Evolutionary conservation across 2,113 vertebrate genomes (phyloP).

Genomic region (Mystacornis crossleyi): DNA sequence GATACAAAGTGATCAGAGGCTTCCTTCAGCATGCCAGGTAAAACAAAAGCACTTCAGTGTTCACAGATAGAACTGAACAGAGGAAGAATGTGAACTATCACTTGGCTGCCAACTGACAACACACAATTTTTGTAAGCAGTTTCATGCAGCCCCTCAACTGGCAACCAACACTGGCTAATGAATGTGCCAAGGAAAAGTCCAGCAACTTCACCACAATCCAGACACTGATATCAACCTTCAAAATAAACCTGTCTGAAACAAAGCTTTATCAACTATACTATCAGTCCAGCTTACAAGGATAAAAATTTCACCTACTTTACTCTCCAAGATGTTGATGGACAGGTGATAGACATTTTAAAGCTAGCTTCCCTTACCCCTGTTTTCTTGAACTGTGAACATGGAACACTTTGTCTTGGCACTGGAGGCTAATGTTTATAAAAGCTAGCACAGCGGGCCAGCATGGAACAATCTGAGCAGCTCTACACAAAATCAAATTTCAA

Average conservation of each 20-base stretch:
- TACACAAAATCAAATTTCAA: background rate
- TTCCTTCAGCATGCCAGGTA: conserved; percentile 33
- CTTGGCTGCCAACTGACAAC: background rate
- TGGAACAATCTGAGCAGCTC: background rate
- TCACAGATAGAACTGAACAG: background rate
- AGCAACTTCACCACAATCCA: background rate
- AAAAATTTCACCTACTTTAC: background rate
- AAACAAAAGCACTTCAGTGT: conserved; percentile 7
- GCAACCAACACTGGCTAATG: background rate
- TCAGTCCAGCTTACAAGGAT: background rate
- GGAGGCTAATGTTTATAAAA: too few relatives aligned
- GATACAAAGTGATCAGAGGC: background rate
- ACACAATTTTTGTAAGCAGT: background rate
- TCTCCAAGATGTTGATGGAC: background rate
- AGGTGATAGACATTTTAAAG: background rate
- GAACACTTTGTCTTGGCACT: too few relatives aligned
- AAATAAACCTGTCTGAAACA: background rate
- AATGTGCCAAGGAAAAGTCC: background rate
- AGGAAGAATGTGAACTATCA: background rate
- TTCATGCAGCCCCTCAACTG: background rate
- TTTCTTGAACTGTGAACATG: background rate
- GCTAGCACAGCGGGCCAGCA: too few relatives aligned
- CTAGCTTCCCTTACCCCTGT: background rate
- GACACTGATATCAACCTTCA: background rate
- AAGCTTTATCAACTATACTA: background rate